Evolutionary conservation across 2,797 vertebrate genomes (phyloP), one percentile per base, ranked within the genome.

Genomic region (Kryptopterus vitreolus): DNA sequence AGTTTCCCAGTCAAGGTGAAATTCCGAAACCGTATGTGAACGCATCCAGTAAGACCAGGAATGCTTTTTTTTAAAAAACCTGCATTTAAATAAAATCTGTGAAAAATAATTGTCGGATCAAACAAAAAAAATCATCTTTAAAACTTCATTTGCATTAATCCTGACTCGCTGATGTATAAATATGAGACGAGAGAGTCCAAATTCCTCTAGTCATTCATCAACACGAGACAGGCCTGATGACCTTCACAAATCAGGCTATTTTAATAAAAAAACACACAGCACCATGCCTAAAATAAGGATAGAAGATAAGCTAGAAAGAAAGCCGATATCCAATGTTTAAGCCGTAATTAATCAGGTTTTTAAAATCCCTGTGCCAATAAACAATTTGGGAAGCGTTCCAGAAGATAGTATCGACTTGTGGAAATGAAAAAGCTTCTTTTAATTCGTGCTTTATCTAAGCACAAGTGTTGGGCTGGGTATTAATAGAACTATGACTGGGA

Each of bases 1-100:
- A 99, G 95, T 92, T 99, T 99, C 78, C 95, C 94, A 53, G 97
- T 99, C 91, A 99, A 99, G 98, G 98, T 99, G 93, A 95, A 88
- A 7, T 66, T 63, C 48, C 52, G 4, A 52, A 63, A 43, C 15
- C 11, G 8, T 20, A 22, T 58, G n/a, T 29, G 2, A 50, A 53
- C 13, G 46, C 46, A 70, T 1, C 16, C 69, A 53, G 7, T 10
- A 71, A 53, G 10, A 20, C 26, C 7, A 9, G 10, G 22, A 31
- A 52, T 6, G 16, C 46, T 43, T 1, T 43, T 38, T 43, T 43
- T 1, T 68, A 9, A 46, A 5, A 24, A 68, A 48, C 38, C 65
- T 48, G 9, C n/a, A 3, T 26, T 48, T 26, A 16, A 48, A 26
- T 1, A 6, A 7, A 12, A 43, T n/a, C 22, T 43, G 1, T 43